These are phyloP conservation scores for Notospermus geniculatus DNA, from an alignment of 1,140 invertebrate species.

Conservation along the genomic window DNA sequence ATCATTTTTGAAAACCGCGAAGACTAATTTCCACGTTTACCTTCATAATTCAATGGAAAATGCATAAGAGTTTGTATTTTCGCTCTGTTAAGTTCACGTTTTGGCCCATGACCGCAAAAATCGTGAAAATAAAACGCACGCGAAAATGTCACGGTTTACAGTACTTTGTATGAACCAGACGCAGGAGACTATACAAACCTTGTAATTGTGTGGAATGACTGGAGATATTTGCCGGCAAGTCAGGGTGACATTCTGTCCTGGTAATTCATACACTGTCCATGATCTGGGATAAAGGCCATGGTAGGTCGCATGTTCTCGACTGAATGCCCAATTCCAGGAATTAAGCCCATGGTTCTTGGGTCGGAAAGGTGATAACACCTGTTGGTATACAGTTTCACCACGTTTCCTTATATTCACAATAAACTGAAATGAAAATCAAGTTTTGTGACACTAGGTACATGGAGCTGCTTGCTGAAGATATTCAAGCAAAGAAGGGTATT, in stretches of 20 bases:
- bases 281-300: conserved; percentile 84
- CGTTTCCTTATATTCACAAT: conserved; percentile 52
- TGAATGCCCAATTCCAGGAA: conserved; percentile 71
- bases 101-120: no score
- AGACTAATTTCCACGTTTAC: no score
- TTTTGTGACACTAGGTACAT: no score
- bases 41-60: no score
- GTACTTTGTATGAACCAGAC: no score
- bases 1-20: no score
- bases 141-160: no score
- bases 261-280: conserved; percentile 85
- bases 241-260: conserved; percentile 73
- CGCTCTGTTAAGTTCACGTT: no score
- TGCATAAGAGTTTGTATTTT: no score
- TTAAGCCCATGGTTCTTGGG: conserved; percentile 62
- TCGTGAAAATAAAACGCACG: no score
- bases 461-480: no score
- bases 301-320: conserved; percentile 69
- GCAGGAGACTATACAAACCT: conserved; percentile 58
- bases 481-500: no score
- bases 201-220: conserved; percentile 69
- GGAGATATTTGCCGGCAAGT: conserved; percentile 75
- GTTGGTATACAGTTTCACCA: conserved; percentile 78
- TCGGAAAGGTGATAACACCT: conserved; percentile 69
- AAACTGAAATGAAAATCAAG: conserved; percentile 52